phyloP scores from a whole-genome alignment of 2,113 vertebrate species.

The Gracilinanus agilis region DNA sequence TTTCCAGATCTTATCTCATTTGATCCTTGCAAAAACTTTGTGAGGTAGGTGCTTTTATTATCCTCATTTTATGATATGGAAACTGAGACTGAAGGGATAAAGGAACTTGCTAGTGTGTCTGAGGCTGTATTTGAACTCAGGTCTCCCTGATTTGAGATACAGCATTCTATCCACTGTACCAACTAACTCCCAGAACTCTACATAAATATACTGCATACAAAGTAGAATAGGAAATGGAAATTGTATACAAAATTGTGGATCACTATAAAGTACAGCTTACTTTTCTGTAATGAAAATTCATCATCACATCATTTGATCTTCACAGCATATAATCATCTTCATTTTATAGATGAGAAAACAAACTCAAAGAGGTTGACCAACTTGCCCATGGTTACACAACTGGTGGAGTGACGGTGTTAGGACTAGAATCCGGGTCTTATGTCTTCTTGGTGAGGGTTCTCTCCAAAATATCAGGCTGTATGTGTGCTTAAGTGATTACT shows the following conservation, averaged over 20 bases:
- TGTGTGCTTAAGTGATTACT: not conserved
- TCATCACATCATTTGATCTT: not conserved
- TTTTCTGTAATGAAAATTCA: not conserved
- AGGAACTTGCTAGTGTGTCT: not conserved
- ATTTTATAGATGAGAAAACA: not conserved
- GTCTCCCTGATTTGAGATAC: not conserved
- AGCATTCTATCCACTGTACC: not conserved
- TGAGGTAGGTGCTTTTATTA: not conserved
- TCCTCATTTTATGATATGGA: not conserved
- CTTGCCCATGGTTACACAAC: not conserved
- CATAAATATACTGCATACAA: not conserved
- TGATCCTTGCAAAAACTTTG: not conserved
- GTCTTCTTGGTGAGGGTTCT: not conserved
- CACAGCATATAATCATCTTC: not conserved
- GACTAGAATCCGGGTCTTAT: not conserved
- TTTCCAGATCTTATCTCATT: not conserved
- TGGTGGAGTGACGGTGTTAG: not conserved
- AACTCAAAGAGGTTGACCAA: not conserved
- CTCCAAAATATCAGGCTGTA: not conserved
- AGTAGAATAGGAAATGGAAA: not conserved
- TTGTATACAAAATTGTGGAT: not conserved
- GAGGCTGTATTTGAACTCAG: not conserved
- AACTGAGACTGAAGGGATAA: not conserved
- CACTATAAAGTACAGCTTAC: not conserved
- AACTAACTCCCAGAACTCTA: not conserved